Conservation (phyloP, 1,140 invertebrate species). For the Chymomyza costata region DNA sequence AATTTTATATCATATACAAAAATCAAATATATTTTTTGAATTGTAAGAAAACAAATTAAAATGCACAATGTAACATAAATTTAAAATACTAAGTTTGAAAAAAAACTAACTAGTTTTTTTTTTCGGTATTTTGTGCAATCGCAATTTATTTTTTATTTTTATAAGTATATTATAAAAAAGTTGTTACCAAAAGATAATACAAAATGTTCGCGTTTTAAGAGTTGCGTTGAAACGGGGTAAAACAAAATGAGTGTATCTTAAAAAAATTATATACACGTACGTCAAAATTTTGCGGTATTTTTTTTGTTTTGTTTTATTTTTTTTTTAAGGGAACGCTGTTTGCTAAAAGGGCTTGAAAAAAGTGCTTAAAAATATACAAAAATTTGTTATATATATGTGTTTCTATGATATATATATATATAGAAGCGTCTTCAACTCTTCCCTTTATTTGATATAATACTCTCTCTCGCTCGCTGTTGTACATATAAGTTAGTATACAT, state of each 20-base stretch:
- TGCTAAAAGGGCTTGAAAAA: too few species aligned
- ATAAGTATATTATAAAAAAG: constrained; percentile 39
- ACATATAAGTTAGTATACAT: too few species aligned
- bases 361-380: too few species aligned
- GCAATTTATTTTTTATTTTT: constrained; percentile 40
- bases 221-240: neutral
- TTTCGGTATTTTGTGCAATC: constrained; percentile 49
- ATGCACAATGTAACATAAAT: neutral
- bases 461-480: too few species aligned
- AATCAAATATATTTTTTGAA: constrained; percentile 7
- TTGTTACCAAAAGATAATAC: constrained; percentile 17
- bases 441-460: neutral
- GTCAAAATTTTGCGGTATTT: constrained; percentile 53
- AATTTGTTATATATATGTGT: too few species aligned
- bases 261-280: constrained; percentile 75
- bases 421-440: constrained; percentile 9
- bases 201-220: too few species aligned
- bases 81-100: neutral
- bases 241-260: constrained; percentile 5
- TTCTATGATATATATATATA: neutral
- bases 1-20: constrained; percentile 11
- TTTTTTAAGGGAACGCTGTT: constrained; percentile 2
- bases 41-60: too few species aligned
- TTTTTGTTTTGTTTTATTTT: constrained; percentile 8
- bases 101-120: constrained; percentile 8